These are phyloP conservation scores for Aphis gossypii DNA, from an alignment of 1,140 invertebrate genomes.

Conservation along the genomic window DNA sequence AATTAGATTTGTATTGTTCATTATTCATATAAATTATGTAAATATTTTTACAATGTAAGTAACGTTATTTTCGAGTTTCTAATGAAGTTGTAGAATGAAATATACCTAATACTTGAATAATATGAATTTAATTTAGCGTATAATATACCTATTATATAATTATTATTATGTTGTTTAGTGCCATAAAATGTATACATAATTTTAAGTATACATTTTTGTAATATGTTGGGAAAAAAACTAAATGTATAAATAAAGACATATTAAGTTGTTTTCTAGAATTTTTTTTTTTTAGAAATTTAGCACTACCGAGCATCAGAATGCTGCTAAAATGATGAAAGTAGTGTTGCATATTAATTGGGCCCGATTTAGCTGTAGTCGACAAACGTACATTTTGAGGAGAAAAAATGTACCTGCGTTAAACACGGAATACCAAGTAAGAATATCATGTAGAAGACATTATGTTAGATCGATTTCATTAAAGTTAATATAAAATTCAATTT, in stretches of 20 bases:
- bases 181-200: too few species aligned
- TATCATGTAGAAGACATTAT: background rate
- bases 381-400: background rate
- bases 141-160: too few species aligned
- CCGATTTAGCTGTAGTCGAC: background rate
- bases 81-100: too few species aligned
- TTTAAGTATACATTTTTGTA: background rate
- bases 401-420: background rate
- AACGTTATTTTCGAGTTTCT: background rate
- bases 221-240: background rate
- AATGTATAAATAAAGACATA: background rate
- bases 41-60: background rate
- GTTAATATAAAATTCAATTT: background rate
- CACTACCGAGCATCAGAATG: background rate
- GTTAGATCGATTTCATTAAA: background rate
- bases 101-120: too few species aligned
- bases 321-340: background rate
- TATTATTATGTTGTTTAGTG: too few species aligned
- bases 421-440: background rate
- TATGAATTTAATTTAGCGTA: too few species aligned
- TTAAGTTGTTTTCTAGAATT: background rate
- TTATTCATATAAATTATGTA: background rate
- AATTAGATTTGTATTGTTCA: background rate
- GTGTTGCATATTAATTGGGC: background rate
- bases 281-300: background rate